Evolutionary conservation across 2,113 vertebrate species (phyloP).

Genomic region (Odontophorus gujanensis): DNA sequence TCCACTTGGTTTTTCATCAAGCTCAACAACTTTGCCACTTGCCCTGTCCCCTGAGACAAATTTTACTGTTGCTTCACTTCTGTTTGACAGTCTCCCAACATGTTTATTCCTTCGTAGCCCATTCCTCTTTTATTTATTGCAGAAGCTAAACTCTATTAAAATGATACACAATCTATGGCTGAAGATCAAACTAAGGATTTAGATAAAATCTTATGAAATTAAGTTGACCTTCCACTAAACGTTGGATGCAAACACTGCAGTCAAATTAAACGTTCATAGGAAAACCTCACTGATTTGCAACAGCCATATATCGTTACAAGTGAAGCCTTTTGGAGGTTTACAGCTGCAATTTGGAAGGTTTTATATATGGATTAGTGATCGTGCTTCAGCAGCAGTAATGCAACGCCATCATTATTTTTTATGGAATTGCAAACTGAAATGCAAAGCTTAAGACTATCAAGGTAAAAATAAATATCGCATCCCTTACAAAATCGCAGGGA

Average conservation of each 20-base stretch:
- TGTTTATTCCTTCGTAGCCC: not conserved
- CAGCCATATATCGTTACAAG: not conserved
- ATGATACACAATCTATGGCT: not conserved
- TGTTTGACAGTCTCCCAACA: not conserved
- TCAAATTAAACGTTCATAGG: not conserved
- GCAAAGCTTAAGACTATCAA: not conserved
- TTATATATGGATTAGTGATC: not conserved
- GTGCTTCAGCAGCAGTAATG: not conserved
- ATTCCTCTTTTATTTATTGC: not conserved
- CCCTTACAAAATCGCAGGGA: not conserved
- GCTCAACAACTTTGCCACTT: not conserved
- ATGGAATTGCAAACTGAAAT: not conserved
- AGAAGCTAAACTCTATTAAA: conserved; percentile 21
- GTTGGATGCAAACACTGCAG: not conserved
- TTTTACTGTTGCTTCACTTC: not conserved
- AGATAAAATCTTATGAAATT: not conserved
- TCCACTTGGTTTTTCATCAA: not conserved
- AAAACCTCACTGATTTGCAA: not conserved
- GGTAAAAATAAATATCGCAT: not conserved
- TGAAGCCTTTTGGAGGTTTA: not conserved
- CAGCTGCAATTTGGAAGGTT: not conserved
- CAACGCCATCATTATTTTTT: not conserved
- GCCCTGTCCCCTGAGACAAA: not conserved
- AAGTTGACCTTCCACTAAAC: not conserved
- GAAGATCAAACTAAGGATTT: conserved; percentile 7